These are phyloP conservation scores for Sisyra nigra DNA, from an alignment of 2,888 invertebrate species.

Conservation along the genomic window DNA sequence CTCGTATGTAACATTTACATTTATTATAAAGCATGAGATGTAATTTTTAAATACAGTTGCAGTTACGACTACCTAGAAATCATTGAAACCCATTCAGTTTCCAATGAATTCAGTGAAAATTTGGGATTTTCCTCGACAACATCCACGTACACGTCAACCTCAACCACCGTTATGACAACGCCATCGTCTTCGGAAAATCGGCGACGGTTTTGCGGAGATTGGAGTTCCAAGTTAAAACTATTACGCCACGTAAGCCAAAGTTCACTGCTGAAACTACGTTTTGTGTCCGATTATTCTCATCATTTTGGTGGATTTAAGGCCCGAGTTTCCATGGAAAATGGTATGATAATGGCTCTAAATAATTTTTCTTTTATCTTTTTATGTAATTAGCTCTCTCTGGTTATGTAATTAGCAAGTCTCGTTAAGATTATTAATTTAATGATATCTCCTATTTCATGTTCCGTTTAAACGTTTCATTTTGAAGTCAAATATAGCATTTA, in stretches of 20 bases:
- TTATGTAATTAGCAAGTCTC: not conserved
- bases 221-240: conserved; percentile 61
- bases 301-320: conserved; percentile 61
- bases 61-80: conserved; percentile 65
- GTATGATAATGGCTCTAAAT: conserved; percentile 31
- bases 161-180: conserved; percentile 11
- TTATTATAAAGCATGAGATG: not conserved
- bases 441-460: not conserved
- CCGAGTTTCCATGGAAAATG: conserved; percentile 52
- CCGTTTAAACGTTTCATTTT: not conserved
- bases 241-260: conserved; percentile 46
- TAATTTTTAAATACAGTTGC: conserved; percentile 31
- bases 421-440: not conserved
- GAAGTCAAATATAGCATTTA: not conserved
- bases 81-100: conserved; percentile 25
- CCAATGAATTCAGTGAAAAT: not conserved
- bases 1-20: conserved; percentile 37
- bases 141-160: conserved; percentile 12
- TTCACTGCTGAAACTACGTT: conserved; percentile 45
- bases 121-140: conserved; percentile 6
- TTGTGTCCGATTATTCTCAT: conserved; percentile 62
- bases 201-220: conserved; percentile 57
- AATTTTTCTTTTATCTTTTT: not conserved
- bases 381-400: not conserved
- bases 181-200: conserved; percentile 13